Evolutionary conservation across 2,888 invertebrate species (phyloP).

Genomic region (Frankliniella fusca): DNA sequence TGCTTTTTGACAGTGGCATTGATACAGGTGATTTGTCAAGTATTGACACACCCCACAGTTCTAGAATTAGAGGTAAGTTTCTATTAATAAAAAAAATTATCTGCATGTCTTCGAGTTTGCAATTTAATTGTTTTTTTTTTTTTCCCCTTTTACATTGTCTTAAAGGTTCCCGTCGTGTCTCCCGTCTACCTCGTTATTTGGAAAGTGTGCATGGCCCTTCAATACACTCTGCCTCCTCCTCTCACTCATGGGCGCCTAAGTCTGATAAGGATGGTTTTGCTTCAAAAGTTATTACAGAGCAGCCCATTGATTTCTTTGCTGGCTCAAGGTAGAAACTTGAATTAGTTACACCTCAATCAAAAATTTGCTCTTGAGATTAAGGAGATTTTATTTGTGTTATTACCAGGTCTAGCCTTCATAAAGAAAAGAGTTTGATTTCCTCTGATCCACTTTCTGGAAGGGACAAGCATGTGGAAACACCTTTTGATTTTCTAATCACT

Average conservation of each 20-base stretch:
- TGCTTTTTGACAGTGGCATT: slow-evolving; percentile 33
- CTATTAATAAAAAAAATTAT: background rate
- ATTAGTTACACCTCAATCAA: background rate
- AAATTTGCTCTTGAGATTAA: background rate
- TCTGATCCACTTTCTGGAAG: background rate
- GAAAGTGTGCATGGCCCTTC: background rate
- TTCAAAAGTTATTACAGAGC: background rate
- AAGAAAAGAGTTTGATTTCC: background rate
- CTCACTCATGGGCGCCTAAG: background rate
- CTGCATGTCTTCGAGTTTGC: background rate
- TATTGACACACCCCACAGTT: background rate
- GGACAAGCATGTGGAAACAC: background rate
- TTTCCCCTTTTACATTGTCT: background rate
- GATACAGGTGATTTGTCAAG: slow-evolving; percentile 24
- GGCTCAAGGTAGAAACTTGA: background rate
- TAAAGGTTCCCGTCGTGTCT: background rate
- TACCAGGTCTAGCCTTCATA: background rate
- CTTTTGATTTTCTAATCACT: slow-evolving; percentile 27
- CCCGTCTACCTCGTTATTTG: background rate
- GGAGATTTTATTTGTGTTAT: background rate
- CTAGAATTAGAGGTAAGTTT: background rate
- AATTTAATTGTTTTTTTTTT: background rate
- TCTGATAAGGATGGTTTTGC: background rate
- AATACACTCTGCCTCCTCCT: background rate
- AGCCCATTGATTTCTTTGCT: background rate